Evolutionary conservation across 2,113 vertebrate genomes (phyloP).

Genomic region (Saccopteryx leptura): DNA sequence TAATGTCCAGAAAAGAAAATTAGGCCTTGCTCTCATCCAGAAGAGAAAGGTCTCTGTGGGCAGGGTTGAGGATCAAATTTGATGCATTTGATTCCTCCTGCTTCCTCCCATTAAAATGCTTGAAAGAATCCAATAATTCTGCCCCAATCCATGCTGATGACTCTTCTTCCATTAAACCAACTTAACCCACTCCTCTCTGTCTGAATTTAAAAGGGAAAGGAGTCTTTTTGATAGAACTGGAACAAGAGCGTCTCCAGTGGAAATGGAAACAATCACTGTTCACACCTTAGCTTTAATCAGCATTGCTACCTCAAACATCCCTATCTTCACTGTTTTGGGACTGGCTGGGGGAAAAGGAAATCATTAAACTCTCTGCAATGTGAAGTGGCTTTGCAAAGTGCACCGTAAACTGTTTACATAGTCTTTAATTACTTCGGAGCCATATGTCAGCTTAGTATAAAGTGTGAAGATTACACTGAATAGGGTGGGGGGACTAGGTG

Average conservation of each 20-base stretch:
- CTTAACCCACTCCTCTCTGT: not conserved
- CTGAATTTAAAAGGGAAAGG: not conserved
- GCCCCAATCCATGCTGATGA: not conserved
- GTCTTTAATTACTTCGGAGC: constrained; percentile 86
- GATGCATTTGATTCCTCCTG: not conserved
- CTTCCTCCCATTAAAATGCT: not conserved
- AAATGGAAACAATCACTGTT: not conserved
- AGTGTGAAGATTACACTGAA: constrained; percentile 73
- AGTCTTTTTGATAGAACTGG: not conserved
- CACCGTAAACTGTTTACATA: constrained; percentile 82
- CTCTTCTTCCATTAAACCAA: not conserved
- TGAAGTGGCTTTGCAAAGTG: constrained; percentile 80
- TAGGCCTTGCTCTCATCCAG: not conserved
- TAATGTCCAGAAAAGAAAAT: not conserved
- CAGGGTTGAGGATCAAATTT: not conserved
- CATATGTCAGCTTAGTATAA: constrained; percentile 83
- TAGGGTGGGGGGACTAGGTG: constrained; percentile 69
- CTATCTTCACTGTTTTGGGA: constrained; percentile 35
- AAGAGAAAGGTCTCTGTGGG: not conserved
- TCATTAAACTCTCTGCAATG: constrained; percentile 57
- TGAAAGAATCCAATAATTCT: not conserved
- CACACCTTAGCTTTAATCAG: not conserved
- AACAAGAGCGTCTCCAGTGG: not conserved
- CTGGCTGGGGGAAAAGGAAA: constrained; percentile 59
- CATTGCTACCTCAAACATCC: not conserved